phyloP scores from a whole-genome alignment of 2,888 invertebrate genomes.

The Charanyca ferruginea region DNA sequence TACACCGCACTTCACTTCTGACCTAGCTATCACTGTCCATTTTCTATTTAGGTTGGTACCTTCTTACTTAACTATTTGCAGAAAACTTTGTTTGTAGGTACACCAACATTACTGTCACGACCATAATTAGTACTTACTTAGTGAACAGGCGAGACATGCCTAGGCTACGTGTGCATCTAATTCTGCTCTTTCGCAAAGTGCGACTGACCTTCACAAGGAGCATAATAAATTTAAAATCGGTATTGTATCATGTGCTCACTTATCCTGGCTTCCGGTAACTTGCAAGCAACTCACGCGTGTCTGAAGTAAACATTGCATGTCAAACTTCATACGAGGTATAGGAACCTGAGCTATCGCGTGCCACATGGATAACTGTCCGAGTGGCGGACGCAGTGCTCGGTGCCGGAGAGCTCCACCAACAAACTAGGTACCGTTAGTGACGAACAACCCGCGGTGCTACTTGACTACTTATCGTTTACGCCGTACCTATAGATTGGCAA shows the following conservation, averaged over 20 bases:
- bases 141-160: background rate
- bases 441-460: background rate
- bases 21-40: background rate
- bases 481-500: background rate
- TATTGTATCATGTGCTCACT: background rate
- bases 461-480: background rate
- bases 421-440: background rate
- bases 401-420: no score
- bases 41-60: background rate
- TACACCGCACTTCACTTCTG: background rate
- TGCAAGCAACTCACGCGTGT: background rate
- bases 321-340: background rate
- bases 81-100: slow-evolving; percentile 17
- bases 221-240: background rate
- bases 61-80: background rate
- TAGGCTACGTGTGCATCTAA: background rate
- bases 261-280: background rate
- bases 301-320: slow-evolving; percentile 15
- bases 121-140: background rate
- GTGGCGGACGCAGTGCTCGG: background rate
- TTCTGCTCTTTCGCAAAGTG: background rate
- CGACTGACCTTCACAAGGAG: background rate
- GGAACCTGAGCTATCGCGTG: background rate
- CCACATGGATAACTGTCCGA: no score
- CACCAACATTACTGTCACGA: background rate